phyloP scores from a whole-genome alignment of 1,140 invertebrate species.

The Conopomorpha cramerella region DNA sequence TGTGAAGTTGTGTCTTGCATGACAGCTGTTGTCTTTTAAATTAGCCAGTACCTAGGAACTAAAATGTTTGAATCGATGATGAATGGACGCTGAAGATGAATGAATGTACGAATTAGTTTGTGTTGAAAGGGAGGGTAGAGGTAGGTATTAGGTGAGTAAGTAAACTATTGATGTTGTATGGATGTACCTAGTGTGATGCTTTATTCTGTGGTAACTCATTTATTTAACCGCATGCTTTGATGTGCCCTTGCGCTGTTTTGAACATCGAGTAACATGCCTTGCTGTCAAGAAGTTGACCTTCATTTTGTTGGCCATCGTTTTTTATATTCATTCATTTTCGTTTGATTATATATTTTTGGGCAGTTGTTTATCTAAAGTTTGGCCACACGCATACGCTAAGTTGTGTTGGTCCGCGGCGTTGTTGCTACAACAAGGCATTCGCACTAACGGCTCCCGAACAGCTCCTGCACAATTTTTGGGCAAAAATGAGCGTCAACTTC shows the following conservation, averaged over 20 bases:
- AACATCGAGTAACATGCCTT: slow-evolving; percentile 61
- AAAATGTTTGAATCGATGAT: too few relatives aligned
- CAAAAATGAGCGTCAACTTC: slow-evolving; percentile 96
- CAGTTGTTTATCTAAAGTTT: slow-evolving; percentile 48
- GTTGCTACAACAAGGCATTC: slow-evolving; percentile 52
- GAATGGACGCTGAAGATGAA: too few relatives aligned
- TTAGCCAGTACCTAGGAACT: too few relatives aligned
- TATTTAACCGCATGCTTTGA: slow-evolving; percentile 50
- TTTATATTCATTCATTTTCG: slow-evolving; percentile 61
- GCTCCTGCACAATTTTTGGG: slow-evolving; percentile 68
- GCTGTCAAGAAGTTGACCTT: slow-evolving; percentile 91
- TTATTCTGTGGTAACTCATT: slow-evolving; percentile 20
- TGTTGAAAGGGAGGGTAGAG: too few relatives aligned
- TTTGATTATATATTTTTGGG: slow-evolving; percentile 54
- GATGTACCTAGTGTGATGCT: too few relatives aligned
- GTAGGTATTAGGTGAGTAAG: too few relatives aligned
- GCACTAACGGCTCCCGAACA: slow-evolving; percentile 46
- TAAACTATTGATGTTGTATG: too few relatives aligned
- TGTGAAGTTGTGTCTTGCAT: too few relatives aligned
- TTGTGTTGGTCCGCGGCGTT: slow-evolving; percentile 38
- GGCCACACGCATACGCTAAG: slow-evolving; percentile 44
- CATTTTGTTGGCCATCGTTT: slow-evolving; percentile 84
- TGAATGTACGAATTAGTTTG: too few relatives aligned
- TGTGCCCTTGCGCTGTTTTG: slow-evolving; percentile 53
- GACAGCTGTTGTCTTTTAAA: too few relatives aligned